Conservation (phyloP, 1,140 invertebrate species). For the Lineus longissimus region DNA sequence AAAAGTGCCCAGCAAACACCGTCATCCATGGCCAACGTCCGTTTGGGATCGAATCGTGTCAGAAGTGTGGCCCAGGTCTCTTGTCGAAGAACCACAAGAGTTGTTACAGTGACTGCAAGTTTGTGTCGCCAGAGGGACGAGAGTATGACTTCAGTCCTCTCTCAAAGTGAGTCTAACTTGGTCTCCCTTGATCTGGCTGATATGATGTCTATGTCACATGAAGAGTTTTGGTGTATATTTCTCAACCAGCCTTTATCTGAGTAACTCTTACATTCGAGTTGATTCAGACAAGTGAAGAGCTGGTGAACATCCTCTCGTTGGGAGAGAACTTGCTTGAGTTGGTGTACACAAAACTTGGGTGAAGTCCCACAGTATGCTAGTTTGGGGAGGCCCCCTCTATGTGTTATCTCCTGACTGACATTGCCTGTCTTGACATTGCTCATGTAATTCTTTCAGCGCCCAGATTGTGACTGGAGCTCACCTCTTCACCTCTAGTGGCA, state of each 20-base stretch:
- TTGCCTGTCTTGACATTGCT: background rate
- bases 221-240: too few relatives aligned
- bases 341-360: too few relatives aligned
- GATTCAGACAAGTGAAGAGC: too few relatives aligned
- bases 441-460: conserved; percentile 38
- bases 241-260: too few relatives aligned
- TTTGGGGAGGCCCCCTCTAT: too few relatives aligned
- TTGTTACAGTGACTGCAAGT: conserved; percentile 45
- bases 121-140: conserved; percentile 21
- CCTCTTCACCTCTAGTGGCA: conserved; percentile 60
- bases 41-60: conserved; percentile 56
- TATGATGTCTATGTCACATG: too few relatives aligned
- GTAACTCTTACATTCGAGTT: too few relatives aligned
- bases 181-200: too few relatives aligned
- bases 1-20: conserved; percentile 56
- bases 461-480: conserved; percentile 34
- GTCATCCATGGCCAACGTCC: conserved; percentile 55
- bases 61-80: conserved; percentile 56
- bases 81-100: conserved; percentile 24
- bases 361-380: too few relatives aligned
- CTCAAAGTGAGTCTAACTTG: conserved; percentile 43
- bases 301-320: too few relatives aligned
- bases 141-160: conserved; percentile 56
- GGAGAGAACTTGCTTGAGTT: too few relatives aligned
- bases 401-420: too few relatives aligned